Conservation (phyloP, 2,797 vertebrate species). For the Helarctos malayanus region DNA sequence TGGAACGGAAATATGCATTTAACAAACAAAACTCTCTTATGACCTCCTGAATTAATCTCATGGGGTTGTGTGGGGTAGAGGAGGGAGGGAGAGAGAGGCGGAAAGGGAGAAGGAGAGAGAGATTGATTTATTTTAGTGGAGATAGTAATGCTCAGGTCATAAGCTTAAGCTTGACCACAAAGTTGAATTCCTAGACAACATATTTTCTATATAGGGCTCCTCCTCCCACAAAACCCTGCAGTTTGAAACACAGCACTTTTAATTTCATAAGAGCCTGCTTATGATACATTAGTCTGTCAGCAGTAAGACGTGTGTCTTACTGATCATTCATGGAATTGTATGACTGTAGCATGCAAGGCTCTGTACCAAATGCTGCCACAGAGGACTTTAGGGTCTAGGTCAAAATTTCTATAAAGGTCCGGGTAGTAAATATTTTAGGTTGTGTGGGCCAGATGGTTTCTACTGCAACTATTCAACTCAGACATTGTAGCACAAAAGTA, state of each 20-base stretch:
- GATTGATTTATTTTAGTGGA: slow-evolving; percentile 38
- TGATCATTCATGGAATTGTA: not conserved
- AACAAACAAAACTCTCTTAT: slow-evolving; percentile 53
- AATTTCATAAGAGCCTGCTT: not conserved
- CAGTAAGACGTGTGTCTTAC: not conserved
- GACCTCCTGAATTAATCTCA: slow-evolving; percentile 30
- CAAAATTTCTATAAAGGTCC: not conserved
- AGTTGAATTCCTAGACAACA: not conserved
- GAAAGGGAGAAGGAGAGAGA: too few species aligned
- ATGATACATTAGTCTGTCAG: not conserved
- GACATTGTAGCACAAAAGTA: not conserved
- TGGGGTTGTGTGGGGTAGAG: not conserved
- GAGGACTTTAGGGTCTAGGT: not conserved
- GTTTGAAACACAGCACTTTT: not conserved
- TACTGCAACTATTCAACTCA: not conserved
- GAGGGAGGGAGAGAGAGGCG: not conserved
- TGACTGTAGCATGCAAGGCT: not conserved
- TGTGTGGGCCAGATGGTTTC: not conserved
- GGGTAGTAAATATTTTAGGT: not conserved
- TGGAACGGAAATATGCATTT: slow-evolving; percentile 33
- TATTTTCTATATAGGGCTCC: not conserved
- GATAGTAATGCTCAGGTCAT: not conserved
- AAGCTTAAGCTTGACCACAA: not conserved
- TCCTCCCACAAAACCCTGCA: not conserved
- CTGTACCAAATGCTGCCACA: not conserved